A percentile compares a stretch with the other conserved stretches of the same genome.
phyloP scores from a whole-genome alignment of 1,140 invertebrate genomes.

The Psix sp. region DNA sequence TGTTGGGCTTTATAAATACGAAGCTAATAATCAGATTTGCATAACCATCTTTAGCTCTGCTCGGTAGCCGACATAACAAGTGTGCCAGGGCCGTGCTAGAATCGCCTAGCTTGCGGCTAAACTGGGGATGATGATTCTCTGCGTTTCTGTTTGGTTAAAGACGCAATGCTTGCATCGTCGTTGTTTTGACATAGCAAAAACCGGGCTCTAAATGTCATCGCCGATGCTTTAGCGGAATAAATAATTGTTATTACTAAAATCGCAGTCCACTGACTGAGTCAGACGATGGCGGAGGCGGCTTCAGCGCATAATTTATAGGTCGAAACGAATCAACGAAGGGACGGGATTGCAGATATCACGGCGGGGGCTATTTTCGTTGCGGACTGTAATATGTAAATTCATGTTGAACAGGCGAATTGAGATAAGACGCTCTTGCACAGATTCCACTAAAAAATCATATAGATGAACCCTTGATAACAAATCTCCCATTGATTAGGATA shows the following conservation, averaged over 20 bases:
- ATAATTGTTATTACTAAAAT: slow-evolving; percentile 74
- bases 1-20: slow-evolving; percentile 59
- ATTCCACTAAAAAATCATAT: slow-evolving; percentile 33
- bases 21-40: slow-evolving; percentile 71
- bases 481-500: slow-evolving; percentile 30
- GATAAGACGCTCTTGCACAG: slow-evolving; percentile 51
- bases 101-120: slow-evolving; percentile 52
- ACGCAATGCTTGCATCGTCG: not conserved
- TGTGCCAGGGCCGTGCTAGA: slow-evolving; percentile 68
- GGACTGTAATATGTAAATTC: slow-evolving; percentile 67
- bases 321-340: slow-evolving; percentile 64
- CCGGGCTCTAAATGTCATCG: slow-evolving; percentile 72
- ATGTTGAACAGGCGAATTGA: slow-evolving; percentile 54
- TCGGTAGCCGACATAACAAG: slow-evolving; percentile 64
- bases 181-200: slow-evolving; percentile 35
- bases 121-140: slow-evolving; percentile 42
- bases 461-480: slow-evolving; percentile 37
- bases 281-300: slow-evolving; percentile 58
- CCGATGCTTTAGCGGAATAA: slow-evolving; percentile 68
- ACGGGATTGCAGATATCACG: slow-evolving; percentile 47
- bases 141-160: slow-evolving; percentile 30
- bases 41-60: slow-evolving; percentile 66
- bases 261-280: slow-evolving; percentile 53
- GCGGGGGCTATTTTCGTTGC: slow-evolving; percentile 60
- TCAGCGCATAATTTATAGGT: slow-evolving; percentile 74